Base-by-base conservation (phyloP, 2,113 vertebrate species). In the Anser brachyrhynchus region DNA sequence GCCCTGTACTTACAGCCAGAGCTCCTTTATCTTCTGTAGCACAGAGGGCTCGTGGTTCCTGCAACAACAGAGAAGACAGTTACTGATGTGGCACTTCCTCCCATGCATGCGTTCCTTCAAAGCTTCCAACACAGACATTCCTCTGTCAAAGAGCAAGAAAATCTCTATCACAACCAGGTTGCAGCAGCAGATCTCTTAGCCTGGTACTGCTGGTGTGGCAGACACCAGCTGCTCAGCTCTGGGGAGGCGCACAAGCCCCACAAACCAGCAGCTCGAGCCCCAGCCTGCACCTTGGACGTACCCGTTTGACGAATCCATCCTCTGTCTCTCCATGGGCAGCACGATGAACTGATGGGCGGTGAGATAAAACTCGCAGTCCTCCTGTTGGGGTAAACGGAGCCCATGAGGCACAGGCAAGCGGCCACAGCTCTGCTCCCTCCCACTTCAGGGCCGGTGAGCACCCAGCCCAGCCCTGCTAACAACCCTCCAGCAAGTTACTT, bases 41-140 rank as follows among this genome's bases (percentile, higher is more conserved):
- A 97, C 93, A 18, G 95, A 82, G 17, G 96, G 95, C 13, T 97
- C 92, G 66, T 91, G 77, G 86, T 97, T 96, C 80, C 96, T 97
- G 77, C 54, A 82, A 73, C 33, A 33, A 64, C 39, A 94, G 52
- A 89, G 52, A 77, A 59, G 23, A 17, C 2, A 0, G 43, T 96
- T 73, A 90, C 13, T 1, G 2, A 65, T 12, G 22, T 17, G 25
- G 39, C 31, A 12, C 23, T 44, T 28, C 7, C 23, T 76, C 31
- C 3, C 19, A 13, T 4, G 13, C 31, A 44, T 49, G 20, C 7
- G 5, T 49, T 70, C 52, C 65, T 57, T 59, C 64, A 35, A 44
- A 39, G 58, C 26, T 43, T 17, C 49, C 2, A 0, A 5, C 18
- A 22, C 31, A 69, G 43, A 52, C 6, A n/a, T 4, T 54, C 13